Evolutionary conservation across 2,888 invertebrate species (phyloP).

Genomic region (Phortica magna): DNA sequence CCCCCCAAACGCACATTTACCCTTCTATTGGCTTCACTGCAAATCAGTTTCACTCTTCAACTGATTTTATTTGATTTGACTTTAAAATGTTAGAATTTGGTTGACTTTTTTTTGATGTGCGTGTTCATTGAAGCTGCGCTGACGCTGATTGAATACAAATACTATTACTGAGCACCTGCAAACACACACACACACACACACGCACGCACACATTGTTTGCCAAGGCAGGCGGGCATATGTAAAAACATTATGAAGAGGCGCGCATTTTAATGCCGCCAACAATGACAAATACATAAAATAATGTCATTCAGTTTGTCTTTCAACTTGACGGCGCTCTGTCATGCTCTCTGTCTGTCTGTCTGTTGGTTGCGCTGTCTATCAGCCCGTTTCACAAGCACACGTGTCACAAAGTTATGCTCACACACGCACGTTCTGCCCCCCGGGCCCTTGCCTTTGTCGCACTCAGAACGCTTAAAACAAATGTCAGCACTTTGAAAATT

Average conservation of each 20-base stretch:
- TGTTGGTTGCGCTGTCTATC: conserved; percentile 31
- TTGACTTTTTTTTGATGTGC: conserved; percentile 35
- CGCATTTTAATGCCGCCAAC: background rate
- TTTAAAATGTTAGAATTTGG: conserved; percentile 51
- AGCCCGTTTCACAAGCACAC: background rate
- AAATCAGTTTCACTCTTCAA: conserved; percentile 42
- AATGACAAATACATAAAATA: background rate
- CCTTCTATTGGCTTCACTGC: background rate
- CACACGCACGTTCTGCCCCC: conserved; percentile 20
- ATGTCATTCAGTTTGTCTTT: background rate
- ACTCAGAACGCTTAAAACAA: conserved; percentile 41
- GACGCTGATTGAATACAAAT: conserved; percentile 74
- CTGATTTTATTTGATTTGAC: conserved; percentile 63
- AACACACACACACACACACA: conserved; percentile 1
- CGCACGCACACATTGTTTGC: background rate
- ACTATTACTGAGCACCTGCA: conserved; percentile 49
- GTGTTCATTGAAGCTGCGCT: conserved; percentile 44
- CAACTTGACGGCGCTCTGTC: background rate
- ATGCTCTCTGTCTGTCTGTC: background rate
- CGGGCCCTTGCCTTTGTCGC: background rate
- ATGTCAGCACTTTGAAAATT: conserved; percentile 53
- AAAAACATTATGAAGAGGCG: background rate
- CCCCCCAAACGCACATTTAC: conserved; percentile 27
- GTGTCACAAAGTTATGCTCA: background rate
- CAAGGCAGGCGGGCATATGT: background rate